Percentiles rank a stretch among this genome's conserved stretches.
These are phyloP conservation scores for Hermetia illucens DNA, from an alignment of 1,140 invertebrate species.

Conservation along the genomic window DNA sequence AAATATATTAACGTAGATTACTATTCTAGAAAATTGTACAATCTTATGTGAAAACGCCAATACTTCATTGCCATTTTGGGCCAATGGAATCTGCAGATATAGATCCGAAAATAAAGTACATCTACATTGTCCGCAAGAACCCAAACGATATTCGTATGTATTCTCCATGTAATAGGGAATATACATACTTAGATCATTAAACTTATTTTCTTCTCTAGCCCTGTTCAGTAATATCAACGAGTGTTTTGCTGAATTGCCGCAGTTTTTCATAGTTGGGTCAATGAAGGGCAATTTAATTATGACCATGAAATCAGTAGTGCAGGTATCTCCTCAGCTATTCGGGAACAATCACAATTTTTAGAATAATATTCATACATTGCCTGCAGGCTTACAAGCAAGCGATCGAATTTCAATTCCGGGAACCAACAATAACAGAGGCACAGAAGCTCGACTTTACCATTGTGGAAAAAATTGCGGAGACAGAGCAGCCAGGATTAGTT, in stretches of 20 bases:
- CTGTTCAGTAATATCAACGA: conserved; percentile 32
- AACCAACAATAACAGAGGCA: conserved; percentile 17
- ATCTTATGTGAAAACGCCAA: conserved; percentile 40
- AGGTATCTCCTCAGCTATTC: conserved; percentile 15
- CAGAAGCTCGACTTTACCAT: too few relatives aligned
- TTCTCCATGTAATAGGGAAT: too few relatives aligned
- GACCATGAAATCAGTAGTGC: conserved; percentile 33
- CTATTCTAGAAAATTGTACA: conserved; percentile 25
- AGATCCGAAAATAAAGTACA: conserved; percentile 36
- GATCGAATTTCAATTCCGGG: conserved; percentile 29
- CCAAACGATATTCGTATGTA: conserved; percentile 37
- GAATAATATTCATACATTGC: conserved; percentile 21
- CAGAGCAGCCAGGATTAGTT: conserved; percentile 19
- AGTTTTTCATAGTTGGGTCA: conserved; percentile 45
- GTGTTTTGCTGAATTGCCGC: conserved; percentile 42
- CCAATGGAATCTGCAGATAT: conserved; percentile 34
- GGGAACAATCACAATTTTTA: conserved; percentile 15
- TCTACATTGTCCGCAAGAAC: conserved; percentile 52
- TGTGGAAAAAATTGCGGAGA: not conserved
- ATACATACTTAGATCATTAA: too few relatives aligned
- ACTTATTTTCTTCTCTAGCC: conserved; percentile 13
- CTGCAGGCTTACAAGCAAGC: conserved; percentile 8
- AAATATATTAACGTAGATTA: conserved; percentile 15
- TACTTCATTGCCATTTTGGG: conserved; percentile 49
- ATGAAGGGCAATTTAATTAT: conserved; percentile 39